phyloP scores from a whole-genome alignment of 2,113 vertebrate genomes.

The Callipepla californica region DNA sequence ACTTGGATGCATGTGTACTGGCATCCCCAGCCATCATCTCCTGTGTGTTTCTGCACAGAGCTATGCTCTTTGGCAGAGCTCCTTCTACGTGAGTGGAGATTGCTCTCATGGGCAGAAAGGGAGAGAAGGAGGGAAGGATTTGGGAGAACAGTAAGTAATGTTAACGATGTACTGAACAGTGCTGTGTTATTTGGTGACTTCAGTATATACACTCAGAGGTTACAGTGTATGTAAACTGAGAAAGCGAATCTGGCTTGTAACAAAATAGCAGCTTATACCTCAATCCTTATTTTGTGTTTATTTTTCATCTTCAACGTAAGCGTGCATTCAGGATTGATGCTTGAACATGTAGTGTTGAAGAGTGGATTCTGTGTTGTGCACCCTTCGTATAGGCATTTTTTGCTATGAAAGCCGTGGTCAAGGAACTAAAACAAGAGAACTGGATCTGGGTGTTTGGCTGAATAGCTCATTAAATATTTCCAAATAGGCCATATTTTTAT shows the following conservation, averaged over 20 bases:
- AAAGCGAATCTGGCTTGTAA: neutral
- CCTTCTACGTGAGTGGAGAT: neutral
- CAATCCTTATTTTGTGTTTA: neutral
- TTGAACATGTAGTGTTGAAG: neutral
- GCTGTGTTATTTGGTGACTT: neutral
- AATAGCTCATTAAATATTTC: slow-evolving; percentile 15
- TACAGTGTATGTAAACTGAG: neutral
- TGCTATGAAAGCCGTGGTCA: neutral
- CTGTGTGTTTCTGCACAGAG: neutral
- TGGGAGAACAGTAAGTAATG: neutral
- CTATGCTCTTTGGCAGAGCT: neutral
- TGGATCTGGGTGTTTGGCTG: neutral
- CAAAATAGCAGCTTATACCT: neutral
- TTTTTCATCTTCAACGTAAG: neutral
- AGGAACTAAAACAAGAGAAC: neutral
- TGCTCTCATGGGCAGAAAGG: neutral
- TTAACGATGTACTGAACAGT: neutral
- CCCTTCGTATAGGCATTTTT: neutral
- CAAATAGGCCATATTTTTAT: slow-evolving; percentile 18
- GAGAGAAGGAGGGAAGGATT: neutral
- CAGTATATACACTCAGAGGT: neutral
- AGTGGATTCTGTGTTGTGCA: neutral
- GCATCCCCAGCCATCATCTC: neutral
- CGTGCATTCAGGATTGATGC: neutral
- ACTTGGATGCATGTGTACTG: neutral